These are phyloP conservation scores for Rhinatrema bivittatum DNA, from an alignment of 2,797 vertebrate genomes.

Conservation along the genomic window DNA sequence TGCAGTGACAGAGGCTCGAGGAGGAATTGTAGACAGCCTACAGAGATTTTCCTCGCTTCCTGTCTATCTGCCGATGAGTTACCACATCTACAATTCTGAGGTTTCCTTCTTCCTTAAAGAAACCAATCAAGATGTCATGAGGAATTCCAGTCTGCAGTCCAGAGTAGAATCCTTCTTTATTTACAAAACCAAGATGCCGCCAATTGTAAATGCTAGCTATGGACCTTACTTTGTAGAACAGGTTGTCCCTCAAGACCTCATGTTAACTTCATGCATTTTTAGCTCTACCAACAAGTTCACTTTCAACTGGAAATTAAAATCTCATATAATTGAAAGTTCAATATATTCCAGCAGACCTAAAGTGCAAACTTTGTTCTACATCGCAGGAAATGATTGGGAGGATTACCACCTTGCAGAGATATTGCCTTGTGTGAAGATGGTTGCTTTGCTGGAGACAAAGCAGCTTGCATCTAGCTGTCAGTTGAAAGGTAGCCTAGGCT, in stretches of 20 bases:
- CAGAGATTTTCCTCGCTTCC: constrained; percentile 77
- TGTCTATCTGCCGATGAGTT: constrained; percentile 73
- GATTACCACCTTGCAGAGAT: constrained; percentile 48
- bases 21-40: constrained; percentile 48
- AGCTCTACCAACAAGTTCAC: constrained; percentile 59
- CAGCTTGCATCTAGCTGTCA: constrained; percentile 75
- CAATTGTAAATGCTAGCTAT: constrained; percentile 78
- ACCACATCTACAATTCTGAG: constrained; percentile 67
- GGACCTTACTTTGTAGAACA: constrained; percentile 75
- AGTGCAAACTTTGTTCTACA: constrained; percentile 84
- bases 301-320: constrained; percentile 82
- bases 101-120: constrained; percentile 85
- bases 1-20: constrained; percentile 59
- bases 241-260: constrained; percentile 64
- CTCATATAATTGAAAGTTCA: constrained; percentile 73
- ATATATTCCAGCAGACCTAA: constrained; percentile 77
- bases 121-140: constrained; percentile 84
- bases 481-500: constrained; percentile 71
- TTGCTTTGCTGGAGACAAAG: constrained; percentile 69
- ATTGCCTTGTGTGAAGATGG: constrained; percentile 78
- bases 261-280: constrained; percentile 63
- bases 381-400: constrained; percentile 79
- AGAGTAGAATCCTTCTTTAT: constrained; percentile 81
- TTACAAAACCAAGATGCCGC: constrained; percentile 62
- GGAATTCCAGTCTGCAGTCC: constrained; percentile 82